Base-by-base conservation (phyloP, 2,113 vertebrate genomes). In the Vulpes lagopus region DNA sequence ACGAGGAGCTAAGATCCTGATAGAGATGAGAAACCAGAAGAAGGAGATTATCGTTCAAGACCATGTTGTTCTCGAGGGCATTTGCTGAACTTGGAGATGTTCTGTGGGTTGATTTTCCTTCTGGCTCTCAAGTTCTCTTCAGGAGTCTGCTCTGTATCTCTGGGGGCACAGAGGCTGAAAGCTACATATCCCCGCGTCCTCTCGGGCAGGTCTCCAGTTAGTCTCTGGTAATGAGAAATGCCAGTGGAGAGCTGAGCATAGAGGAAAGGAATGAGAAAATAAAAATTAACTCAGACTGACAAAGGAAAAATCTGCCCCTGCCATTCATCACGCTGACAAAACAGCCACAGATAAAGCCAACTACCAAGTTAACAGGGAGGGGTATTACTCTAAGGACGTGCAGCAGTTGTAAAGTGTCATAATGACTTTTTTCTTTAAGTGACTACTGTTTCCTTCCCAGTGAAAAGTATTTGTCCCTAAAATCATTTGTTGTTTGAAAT, bases 401-500 rank as follows among this genome's bases (percentile, higher is more conserved):
- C 22, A 65, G 27, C 27, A 5, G 27, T 49, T 95, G 25, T 32
- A 49, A 82, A 71, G 25, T 62, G 27, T 83, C 57, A 35, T 22
- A 17, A 74, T 53, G 12, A 60, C 83, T 92, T 60, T 12, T 88
- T 80, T 94, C 53, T 92, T 92, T 76, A 85, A 83, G 55, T 65
- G 60, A 80, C 22, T 60, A 17, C 16, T 69, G 38, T 19, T 86
- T 65, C 86, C 78, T 89, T 81, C 65, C 76, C 59, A 43, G 60
- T 83, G 27, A 80, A 86, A 84, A 83, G 90, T 78, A 64, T 20
- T 85, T 88, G 64, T 86, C 76, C 51, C 55, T 85, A 55, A 90
- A 82, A 80, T 62, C 49, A 62, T 49, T 73, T 60, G 27, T 89
- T n/a, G 76, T 81, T 65, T 86, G 88, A 80, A 83, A 95, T 90